Base-by-base conservation (phyloP, 2,888 invertebrate species). In the Caenorhabditis sp. region DNA sequence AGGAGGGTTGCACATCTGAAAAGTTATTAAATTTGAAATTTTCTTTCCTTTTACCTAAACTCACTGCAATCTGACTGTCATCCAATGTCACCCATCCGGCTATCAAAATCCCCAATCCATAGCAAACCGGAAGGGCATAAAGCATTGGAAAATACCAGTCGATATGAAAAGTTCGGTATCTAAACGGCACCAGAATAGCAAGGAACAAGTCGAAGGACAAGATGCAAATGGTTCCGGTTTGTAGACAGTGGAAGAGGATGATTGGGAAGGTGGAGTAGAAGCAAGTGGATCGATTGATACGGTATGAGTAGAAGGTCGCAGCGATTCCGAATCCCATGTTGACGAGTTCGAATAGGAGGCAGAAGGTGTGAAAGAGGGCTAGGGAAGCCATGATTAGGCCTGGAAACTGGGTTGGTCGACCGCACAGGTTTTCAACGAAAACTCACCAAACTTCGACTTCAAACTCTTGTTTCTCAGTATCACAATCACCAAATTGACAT, bases 371-470 rank as follows among this genome's bases (percentile, higher is more conserved):
- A 32, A 80, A 55, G 50, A 51, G 15, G n/a, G 72, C 79, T 1
- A 80, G 61, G n/a, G 28, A 35, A 3, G 61, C 26, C 44, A 80
- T 40, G 2, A 80, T 51, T 9, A 51, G 35, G 6, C 79, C 79
- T 80, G 72, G 15, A 65, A 67, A 50, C 13, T 28, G 2, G 18
- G 2, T n/a, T n/a, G n/a, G n/a, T n/a, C n/a, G n/a, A n/a, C n/a
- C n/a, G n/a, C n/a, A n/a, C n/a, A n/a, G n/a, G n/a, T n/a, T n/a
- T n/a, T n/a, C n/a, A n/a, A n/a, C n/a, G n/a, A n/a, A n/a, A n/a
- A 62, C 76, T 61, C 35, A 85, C 85, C 85, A 44, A 78, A 85
- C 58, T 85, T 85, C 0, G 80, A 74, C 44, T 70, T 53, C 47
- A 85, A 53, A 28, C 35, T 35, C 11, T 64, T 40, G n/a, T 84